These are phyloP conservation scores for Hemiscyllium ocellatum DNA, from an alignment of 2,113 vertebrate genomes.

Conservation along the genomic window DNA sequence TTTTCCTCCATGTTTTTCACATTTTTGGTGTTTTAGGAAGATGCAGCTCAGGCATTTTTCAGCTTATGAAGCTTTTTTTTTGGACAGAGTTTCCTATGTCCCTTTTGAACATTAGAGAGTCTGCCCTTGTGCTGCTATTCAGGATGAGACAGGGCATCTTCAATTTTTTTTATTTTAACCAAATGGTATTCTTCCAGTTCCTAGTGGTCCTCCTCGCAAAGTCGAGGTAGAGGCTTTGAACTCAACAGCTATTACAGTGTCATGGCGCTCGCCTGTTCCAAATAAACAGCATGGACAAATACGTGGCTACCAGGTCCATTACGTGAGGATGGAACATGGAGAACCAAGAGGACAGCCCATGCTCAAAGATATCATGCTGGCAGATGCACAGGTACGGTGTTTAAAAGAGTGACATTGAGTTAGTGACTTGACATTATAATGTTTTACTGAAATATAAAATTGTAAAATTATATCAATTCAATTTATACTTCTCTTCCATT, in stretches of 20 bases:
- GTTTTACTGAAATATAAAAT: background rate
- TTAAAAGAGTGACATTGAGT: background rate
- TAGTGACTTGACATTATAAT: background rate
- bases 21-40: slow-evolving; percentile 85
- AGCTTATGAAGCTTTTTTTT: slow-evolving; percentile 29
- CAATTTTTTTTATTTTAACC: slow-evolving; percentile 84
- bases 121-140: slow-evolving; percentile 59
- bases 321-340: slow-evolving; percentile 91
- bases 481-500: background rate
- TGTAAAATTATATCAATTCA: background rate
- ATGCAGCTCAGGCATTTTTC: slow-evolving; percentile 65
- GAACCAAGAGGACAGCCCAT: slow-evolving; percentile 88
- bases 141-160: slow-evolving; percentile 70
- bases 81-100: background rate
- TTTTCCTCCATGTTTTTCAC: slow-evolving; percentile 77
- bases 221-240: slow-evolving; percentile 99
- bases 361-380: slow-evolving; percentile 96
- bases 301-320: slow-evolving; percentile 97
- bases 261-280: slow-evolving; percentile 94
- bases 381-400: slow-evolving; percentile 83
- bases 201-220: slow-evolving; percentile 99
- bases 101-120: slow-evolving; percentile 55
- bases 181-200: slow-evolving; percentile 99
- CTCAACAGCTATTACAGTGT: slow-evolving; percentile 96
- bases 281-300: slow-evolving; percentile 98